phyloP scores from a whole-genome alignment of 2,797 vertebrate genomes.

The Potorous gilbertii region DNA sequence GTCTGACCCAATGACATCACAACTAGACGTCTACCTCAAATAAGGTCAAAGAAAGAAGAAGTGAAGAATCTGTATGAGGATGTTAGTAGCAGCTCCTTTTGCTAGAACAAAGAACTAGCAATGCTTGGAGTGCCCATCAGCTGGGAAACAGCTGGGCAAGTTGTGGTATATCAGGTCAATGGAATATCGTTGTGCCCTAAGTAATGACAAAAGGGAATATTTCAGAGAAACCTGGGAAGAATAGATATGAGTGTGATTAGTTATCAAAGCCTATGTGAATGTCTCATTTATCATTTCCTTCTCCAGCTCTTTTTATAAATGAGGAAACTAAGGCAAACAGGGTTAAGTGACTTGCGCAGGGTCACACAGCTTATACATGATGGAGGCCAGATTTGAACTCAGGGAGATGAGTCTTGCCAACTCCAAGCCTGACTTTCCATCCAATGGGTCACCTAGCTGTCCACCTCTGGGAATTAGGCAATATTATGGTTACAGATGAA shows the following conservation, averaged over 20 bases:
- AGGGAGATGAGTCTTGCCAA: too few species aligned
- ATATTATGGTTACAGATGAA: neutral
- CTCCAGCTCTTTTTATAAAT: neutral
- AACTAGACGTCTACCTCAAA: neutral
- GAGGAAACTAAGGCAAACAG: neutral
- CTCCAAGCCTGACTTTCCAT: neutral
- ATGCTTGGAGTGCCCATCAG: neutral
- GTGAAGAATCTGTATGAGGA: neutral
- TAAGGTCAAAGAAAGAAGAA: neutral
- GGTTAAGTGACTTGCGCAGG: neutral
- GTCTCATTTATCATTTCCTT: neutral
- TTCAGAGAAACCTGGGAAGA: neutral
- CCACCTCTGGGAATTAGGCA: neutral
- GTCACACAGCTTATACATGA: neutral
- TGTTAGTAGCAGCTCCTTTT: neutral
- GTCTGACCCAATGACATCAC: neutral
- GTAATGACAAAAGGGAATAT: neutral
- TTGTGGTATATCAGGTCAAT: neutral
- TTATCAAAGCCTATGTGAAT: neutral
- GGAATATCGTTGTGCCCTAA: neutral
- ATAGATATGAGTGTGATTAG: neutral
- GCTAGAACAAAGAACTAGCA: neutral
- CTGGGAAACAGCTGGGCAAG: neutral
- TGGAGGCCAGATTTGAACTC: neutral
- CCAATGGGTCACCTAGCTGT: neutral